Evolutionary conservation across 1,140 invertebrate species (phyloP), one percentile per base, ranked within the genome.

Genomic region (Heterodera carotae): DNA sequence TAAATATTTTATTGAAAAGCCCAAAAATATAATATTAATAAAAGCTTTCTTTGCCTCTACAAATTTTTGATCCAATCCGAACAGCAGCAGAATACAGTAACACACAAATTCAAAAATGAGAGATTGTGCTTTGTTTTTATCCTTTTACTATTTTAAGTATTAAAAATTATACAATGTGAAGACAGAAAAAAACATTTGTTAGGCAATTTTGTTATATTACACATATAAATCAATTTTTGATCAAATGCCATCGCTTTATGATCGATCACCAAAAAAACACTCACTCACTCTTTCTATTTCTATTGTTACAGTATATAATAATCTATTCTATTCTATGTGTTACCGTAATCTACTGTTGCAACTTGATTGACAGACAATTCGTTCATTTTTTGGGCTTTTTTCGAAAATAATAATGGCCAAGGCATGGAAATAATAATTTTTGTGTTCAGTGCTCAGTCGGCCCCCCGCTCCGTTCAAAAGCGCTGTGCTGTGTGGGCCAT

Each of bases 121-220:
- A 12, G 22, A 22, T 56, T 56, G 68, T 71, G 69, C 69, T 53
- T 48, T 71, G 48, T 33, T 53, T 71, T 69, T n/a, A 31, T 22
- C 67, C 29, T 31, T 69, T 69, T 67, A 15, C 67, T 69, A 48
- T 31, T 31, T 69, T 69, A 8, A 31, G 29, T 6, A 34, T 39
- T 36, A 48, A 15, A 39, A n/a, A n/a, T n/a, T n/a, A n/a, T 36
- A 56, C 48, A 56, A 56, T 56, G 48, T 56, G 48, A 56, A 18
- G 15, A 53, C 5, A 56, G 22, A 56, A 56, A 56, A 43, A 43
- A 1, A 56, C 22, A 22, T 56, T n/a, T 22, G 29, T 22, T 56
- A n/a, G n/a, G n/a, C 18, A 71, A 25, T 36, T 48, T 12, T 48
- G 29, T 7, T 18, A 71, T 8, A 39, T 70, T 3, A 53, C 15